Evolutionary conservation across 2,113 vertebrate genomes (phyloP).

Genomic region (Corydoras maculifer): DNA sequence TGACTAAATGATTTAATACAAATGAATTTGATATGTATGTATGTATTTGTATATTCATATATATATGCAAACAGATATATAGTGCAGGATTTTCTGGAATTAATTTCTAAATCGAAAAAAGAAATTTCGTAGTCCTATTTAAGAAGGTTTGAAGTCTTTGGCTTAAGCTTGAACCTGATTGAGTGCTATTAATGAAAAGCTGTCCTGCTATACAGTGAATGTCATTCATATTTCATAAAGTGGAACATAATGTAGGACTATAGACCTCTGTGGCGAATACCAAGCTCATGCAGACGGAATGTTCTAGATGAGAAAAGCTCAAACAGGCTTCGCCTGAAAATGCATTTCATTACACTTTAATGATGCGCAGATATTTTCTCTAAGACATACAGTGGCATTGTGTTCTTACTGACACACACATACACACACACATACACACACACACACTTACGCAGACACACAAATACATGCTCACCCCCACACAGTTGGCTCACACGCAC

Average conservation of each 20-base stretch:
- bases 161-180: conserved; percentile 15
- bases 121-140: neutral
- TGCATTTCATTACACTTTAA: conserved; percentile 26
- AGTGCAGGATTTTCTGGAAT: neutral
- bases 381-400: conserved; percentile 21
- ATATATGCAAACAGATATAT: no score
- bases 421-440: neutral
- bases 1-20: no score
- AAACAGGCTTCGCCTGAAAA: conserved; percentile 1
- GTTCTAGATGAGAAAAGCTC: conserved; percentile 20
- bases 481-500: conserved; percentile 26
- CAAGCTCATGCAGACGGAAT: conserved; percentile 13
- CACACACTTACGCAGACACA: conserved; percentile 5
- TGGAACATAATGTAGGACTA: conserved; percentile 1
- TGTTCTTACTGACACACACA: conserved; percentile 8
- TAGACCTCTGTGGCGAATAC: neutral
- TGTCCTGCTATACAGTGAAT: conserved; percentile 18
- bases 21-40: no score
- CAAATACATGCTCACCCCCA: conserved; percentile 28
- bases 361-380: conserved; percentile 21
- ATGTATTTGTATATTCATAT: no score
- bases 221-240: conserved; percentile 38
- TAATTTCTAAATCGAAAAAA: neutral
- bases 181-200: conserved; percentile 33
- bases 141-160: conserved; percentile 3